Evolutionary conservation across 2,797 vertebrate genomes (phyloP).

Genomic region (Danio kyathit): DNA sequence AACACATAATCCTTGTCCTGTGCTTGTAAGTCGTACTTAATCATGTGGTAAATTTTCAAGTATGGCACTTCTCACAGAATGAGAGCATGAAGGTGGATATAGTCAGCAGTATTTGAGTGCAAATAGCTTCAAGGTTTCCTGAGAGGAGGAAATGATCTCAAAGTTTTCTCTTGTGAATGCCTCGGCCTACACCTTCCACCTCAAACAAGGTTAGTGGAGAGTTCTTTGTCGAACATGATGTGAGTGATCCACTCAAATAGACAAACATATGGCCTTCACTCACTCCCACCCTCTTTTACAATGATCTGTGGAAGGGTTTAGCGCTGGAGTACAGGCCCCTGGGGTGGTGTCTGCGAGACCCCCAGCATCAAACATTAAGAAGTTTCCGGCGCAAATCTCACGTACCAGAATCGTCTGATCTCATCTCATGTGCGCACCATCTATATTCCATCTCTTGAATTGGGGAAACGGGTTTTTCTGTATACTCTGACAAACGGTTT

Average conservation of each 20-base stretch:
- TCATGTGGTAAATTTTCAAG: not conserved
- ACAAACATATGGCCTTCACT: constrained; percentile 64
- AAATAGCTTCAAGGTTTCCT: not conserved
- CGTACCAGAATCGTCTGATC: constrained; percentile 30
- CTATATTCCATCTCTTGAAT: constrained; percentile 41
- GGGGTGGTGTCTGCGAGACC: constrained; percentile 60
- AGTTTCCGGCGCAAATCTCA: constrained; percentile 56
- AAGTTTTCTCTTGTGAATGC: constrained; percentile 20
- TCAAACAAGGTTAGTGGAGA: constrained; percentile 31
- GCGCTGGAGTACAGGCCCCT: constrained; percentile 62
- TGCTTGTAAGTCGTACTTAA: constrained; percentile 1
- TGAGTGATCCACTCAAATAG: constrained; percentile 23
- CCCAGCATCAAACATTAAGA: constrained; percentile 63
- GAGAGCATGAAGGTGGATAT: not conserved
- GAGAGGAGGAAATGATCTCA: constrained; percentile 10
- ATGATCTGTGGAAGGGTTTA: constrained; percentile 73
- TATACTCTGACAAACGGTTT: constrained; percentile 24
- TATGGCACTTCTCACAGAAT: not conserved
- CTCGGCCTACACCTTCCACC: constrained; percentile 34
- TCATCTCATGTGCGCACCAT: constrained; percentile 49
- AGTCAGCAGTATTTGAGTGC: not conserved
- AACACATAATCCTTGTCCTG: not conserved
- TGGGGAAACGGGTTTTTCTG: constrained; percentile 36
- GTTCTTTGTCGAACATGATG: constrained; percentile 6
- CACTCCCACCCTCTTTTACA: constrained; percentile 57